phyloP scores from a whole-genome alignment of 1,140 invertebrate genomes.

The Teleopsis dalmanni region DNA sequence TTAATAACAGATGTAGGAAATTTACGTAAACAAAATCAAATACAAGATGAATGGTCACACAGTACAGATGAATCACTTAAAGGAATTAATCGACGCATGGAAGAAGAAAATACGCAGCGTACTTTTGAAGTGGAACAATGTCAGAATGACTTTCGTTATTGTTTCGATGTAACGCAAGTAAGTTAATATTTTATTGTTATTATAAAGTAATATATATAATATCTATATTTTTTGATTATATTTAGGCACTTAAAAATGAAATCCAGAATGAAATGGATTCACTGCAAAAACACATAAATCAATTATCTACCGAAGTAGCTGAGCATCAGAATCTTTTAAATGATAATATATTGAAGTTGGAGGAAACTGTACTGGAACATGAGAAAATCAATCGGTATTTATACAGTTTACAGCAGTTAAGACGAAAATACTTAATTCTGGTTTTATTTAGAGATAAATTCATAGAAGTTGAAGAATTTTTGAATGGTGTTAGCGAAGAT shows the following conservation, averaged over 20 bases:
- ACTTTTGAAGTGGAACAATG: constrained; percentile 24
- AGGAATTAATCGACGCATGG: constrained; percentile 22
- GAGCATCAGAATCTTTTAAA: constrained; percentile 36
- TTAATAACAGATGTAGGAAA: constrained; percentile 41
- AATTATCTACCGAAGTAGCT: constrained; percentile 27
- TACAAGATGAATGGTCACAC: constrained; percentile 35
- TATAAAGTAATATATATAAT: not conserved
- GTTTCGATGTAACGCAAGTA: constrained; percentile 30
- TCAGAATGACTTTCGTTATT: constrained; percentile 30
- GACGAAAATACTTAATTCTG: not conserved
- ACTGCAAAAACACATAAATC: constrained; percentile 31
- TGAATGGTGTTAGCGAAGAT: constrained; percentile 31
- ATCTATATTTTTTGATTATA: not conserved
- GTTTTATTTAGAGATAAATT: constrained; percentile 27
- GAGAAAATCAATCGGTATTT: constrained; percentile 27
- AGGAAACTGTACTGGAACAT: constrained; percentile 33
- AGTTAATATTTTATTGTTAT: not conserved
- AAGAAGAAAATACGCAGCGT: constrained; percentile 24
- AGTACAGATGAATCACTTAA: constrained; percentile 28
- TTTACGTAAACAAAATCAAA: constrained; percentile 39
- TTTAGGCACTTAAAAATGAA: constrained; percentile 27
- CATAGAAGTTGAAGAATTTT: constrained; percentile 32
- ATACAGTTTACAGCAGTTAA: not conserved
- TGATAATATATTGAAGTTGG: constrained; percentile 36
- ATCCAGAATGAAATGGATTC: constrained; percentile 24